Evolutionary conservation across 2,888 invertebrate species (phyloP), one percentile per base, ranked within the genome.

Genomic region (Leptinotarsa peninsularis): DNA sequence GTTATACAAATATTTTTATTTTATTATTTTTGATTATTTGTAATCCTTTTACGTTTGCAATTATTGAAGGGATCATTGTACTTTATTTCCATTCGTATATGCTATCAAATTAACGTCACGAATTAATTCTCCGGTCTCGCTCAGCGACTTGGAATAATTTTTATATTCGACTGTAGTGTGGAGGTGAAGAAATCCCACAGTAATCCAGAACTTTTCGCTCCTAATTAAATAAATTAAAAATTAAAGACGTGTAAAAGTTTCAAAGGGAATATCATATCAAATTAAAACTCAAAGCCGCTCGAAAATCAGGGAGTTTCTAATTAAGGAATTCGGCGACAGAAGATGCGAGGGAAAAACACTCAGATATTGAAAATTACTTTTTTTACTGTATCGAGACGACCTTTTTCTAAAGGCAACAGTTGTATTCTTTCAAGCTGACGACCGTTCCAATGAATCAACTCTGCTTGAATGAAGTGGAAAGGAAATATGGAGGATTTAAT

Each of bases 211-310:
- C 10, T 49, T 70, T 60, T 70, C 23, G 18, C 52, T 60, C 70
- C 69, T 79, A 76, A 80, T 82, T 80, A 81, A 81, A 80, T 80
- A 79, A 80, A 79, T 81, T 80, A 78, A 77, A 79, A 82, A 80
- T 81, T 80, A 78, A 78, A 81, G 80, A 79, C 79, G 81, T 79
- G 82, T 82, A 75, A 80, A 82, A 80, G 76, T 79, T 79, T 75
- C 75, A 77, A 80, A 80, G 58, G 74, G 66, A 74, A 78, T 60
- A 77, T 79, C 78, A 78, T 78, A 80, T 81, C 80, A 72, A 83
- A 84, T 83, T 83, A 82, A 82, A 82, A 82, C 81, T 82, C 82
- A 81, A 81, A 81, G 79, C 77, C 21, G 78, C 75, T 80, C 74
- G 79, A 79, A 81, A 81, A 79, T 75, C 74, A 71, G 66, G 74